Evolutionary conservation across 2,797 vertebrate species (phyloP).

Genomic region (Silurus aristotelis): DNA sequence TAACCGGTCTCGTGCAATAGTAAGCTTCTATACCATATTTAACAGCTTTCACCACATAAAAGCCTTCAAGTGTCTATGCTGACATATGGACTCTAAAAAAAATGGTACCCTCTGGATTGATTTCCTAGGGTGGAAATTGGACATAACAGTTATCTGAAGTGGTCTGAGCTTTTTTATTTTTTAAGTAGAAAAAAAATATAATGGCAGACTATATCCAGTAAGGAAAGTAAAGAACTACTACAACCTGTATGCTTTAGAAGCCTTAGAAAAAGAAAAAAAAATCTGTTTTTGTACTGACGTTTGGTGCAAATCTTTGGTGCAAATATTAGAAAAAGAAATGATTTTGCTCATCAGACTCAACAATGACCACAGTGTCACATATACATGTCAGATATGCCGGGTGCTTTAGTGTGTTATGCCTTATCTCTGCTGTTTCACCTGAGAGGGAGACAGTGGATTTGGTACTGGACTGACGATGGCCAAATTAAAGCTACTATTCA

Average conservation of each 20-base stretch:
- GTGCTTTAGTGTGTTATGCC: conserved; percentile 3
- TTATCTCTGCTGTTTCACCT: conserved; percentile 4
- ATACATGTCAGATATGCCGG: conserved; percentile 4
- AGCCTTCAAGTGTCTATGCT: conserved; percentile 44
- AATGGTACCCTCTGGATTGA: conserved; percentile 55
- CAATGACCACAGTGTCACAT: conserved; percentile 22
- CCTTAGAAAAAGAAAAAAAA: not conserved
- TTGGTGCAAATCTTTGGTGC: conserved; percentile 7
- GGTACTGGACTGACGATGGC: conserved; percentile 19
- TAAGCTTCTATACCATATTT: conserved; percentile 54
- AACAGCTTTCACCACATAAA: conserved; percentile 57
- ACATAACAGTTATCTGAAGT: conserved; percentile 56
- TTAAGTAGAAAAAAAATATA: conserved; percentile 22
- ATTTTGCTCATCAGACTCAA: conserved; percentile 14
- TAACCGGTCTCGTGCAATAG: conserved; percentile 37
- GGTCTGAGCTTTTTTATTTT: conserved; percentile 44
- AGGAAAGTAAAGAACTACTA: conserved; percentile 43
- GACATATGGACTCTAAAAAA: conserved; percentile 51
- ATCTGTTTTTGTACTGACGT: not conserved
- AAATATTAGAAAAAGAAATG: conserved; percentile 32
- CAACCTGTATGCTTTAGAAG: conserved; percentile 41
- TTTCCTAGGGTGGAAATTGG: conserved; percentile 57
- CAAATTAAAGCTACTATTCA: conserved; percentile 30
- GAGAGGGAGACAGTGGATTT: conserved; percentile 22
- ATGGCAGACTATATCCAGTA: conserved; percentile 28